A percentile compares a stretch with the other conserved stretches of the same genome.
phyloP scores from a whole-genome alignment of 2,888 invertebrate species.

The Parasteatoda lunata region DNA sequence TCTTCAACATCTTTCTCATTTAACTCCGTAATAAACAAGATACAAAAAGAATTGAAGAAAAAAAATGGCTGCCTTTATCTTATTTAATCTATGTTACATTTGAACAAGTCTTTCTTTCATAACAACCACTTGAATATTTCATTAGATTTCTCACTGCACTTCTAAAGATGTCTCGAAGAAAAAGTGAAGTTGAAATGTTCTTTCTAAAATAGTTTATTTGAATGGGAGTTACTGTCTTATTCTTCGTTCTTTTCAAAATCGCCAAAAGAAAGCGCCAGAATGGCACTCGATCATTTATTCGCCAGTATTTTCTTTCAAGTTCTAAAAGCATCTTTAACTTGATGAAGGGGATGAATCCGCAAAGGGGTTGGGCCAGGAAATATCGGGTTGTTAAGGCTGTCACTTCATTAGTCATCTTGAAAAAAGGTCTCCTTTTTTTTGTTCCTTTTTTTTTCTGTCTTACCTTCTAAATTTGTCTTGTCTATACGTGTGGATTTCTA shows the following conservation, averaged over 20 bases:
- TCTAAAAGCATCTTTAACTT: neutral
- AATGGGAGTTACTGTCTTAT: neutral
- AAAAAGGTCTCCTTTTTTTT: neutral
- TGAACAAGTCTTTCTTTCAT: neutral
- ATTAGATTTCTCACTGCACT: neutral
- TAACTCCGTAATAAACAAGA: too few species aligned
- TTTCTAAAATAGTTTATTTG: neutral
- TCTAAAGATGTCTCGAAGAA: neutral
- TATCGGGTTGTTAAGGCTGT: constrained; percentile 45
- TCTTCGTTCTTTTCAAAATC: neutral
- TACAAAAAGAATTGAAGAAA: too few species aligned
- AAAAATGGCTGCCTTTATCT: too few species aligned
- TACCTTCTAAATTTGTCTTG: neutral
- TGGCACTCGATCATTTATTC: constrained; percentile 13
- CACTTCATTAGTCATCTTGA: constrained; percentile 52
- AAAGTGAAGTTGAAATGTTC: neutral
- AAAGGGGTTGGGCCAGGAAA: constrained; percentile 25
- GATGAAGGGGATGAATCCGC: constrained; percentile 9
- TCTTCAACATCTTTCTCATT: too few species aligned
- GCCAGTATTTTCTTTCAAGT: constrained; percentile 23
- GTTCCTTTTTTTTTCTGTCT: neutral
- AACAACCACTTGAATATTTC: neutral
- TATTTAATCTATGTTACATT: too few species aligned
- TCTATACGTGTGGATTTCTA: neutral
- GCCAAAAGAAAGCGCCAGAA: constrained; percentile 1